These are phyloP conservation scores for Orthosia gothica DNA, from an alignment of 2,888 invertebrate genomes.

Conservation along the genomic window DNA sequence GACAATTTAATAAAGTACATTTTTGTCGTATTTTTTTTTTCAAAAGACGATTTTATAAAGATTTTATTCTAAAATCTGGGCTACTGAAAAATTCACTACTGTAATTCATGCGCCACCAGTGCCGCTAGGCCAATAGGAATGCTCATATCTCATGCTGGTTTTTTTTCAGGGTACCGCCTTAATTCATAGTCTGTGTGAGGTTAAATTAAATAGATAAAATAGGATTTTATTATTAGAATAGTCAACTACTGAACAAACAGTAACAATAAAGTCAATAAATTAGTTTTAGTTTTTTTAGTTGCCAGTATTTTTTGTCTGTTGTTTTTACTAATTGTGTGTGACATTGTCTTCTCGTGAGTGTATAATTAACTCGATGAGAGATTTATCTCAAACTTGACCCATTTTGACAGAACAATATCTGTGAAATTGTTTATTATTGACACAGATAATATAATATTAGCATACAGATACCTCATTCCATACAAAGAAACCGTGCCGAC, in stretches of 20 bases:
- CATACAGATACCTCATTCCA: too few relatives aligned
- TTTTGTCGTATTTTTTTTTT: too few relatives aligned
- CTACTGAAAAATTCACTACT: too few relatives aligned
- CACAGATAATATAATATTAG: too few relatives aligned
- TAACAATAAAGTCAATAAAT: not conserved
- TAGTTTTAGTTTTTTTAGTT: not conserved
- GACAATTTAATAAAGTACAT: too few relatives aligned
- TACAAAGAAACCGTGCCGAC: too few relatives aligned
- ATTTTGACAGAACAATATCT: not conserved
- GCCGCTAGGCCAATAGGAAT: too few relatives aligned
- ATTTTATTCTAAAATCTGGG: too few relatives aligned
- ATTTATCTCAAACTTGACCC: slow-evolving; percentile 27
- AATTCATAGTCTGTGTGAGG: not conserved
- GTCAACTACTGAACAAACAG: not conserved
- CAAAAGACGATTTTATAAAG: too few relatives aligned
- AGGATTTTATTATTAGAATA: not conserved
- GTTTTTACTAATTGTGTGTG: slow-evolving; percentile 6
- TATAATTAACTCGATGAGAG: slow-evolving; percentile 40
- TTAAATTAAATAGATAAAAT: slow-evolving; percentile 1
- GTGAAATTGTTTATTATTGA: not conserved
- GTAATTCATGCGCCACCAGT: too few relatives aligned
- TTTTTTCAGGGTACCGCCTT: too few relatives aligned
- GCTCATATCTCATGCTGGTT: too few relatives aligned
- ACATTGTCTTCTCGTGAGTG: slow-evolving; percentile 9
- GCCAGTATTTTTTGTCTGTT: not conserved